Percentiles rank a stretch among this genome's conserved stretches.
Evolutionary conservation across 2,113 vertebrate genomes (phyloP).

Genomic region (Actenoides hombroni): DNA sequence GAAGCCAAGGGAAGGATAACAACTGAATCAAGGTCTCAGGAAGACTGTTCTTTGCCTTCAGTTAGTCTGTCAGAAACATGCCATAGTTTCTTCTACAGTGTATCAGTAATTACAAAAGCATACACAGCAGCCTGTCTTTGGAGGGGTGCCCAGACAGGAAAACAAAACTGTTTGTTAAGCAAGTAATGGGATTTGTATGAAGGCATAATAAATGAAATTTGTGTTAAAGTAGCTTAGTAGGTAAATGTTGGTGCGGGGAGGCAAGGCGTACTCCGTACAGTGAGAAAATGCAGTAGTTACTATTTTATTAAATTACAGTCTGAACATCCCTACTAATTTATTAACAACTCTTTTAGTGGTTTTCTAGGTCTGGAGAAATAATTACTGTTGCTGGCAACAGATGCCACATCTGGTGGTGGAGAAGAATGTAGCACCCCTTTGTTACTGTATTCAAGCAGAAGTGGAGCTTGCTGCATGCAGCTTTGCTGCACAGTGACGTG

Average conservation of each 20-base stretch:
- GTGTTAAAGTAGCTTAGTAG: slow-evolving; percentile 27
- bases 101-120: slow-evolving; percentile 11
- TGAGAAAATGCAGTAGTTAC: background rate
- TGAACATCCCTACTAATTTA: background rate
- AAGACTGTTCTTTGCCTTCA: background rate
- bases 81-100: background rate
- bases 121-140: slow-evolving; percentile 3
- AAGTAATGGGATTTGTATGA: slow-evolving; percentile 27
- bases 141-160: slow-evolving; percentile 34
- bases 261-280: rapidly evolving
- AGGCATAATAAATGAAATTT: slow-evolving; percentile 18
- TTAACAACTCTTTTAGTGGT: background rate
- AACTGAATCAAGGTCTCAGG: background rate
- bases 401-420: background rate
- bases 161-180: slow-evolving; percentile 40
- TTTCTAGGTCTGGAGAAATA: background rate
- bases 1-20: background rate
- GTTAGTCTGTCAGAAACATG: slow-evolving; percentile 32
- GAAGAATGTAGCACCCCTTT: background rate
- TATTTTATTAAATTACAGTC: background rate
- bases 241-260: rapidly evolving
- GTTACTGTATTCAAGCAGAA: background rate
- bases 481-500: background rate
- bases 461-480: background rate
- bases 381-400: slow-evolving; percentile 2